Evolutionary conservation across 2,113 vertebrate genomes (phyloP).

Genomic region (Nycticryphes semicollaris): DNA sequence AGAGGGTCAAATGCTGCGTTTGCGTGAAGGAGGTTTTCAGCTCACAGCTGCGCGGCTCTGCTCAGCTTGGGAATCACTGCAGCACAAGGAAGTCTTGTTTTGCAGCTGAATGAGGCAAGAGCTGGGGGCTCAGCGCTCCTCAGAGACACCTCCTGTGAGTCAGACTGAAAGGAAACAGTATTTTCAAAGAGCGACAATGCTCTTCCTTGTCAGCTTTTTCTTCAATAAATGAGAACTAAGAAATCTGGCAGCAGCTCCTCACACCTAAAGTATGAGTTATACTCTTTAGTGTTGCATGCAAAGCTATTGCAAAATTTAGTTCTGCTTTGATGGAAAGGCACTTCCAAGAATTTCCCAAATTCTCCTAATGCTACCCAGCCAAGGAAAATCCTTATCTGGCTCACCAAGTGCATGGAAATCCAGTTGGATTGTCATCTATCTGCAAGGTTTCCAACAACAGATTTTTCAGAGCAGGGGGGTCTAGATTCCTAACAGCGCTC

Average conservation of each 20-base stretch:
- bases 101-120: background rate
- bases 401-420: background rate
- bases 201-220: background rate
- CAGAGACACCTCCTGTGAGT: background rate
- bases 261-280: background rate
- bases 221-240: background rate
- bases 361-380: background rate
- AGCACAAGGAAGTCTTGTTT: slow-evolving; percentile 28
- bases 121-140: background rate
- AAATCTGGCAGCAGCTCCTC: background rate
- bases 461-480: background rate
- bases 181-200: background rate
- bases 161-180: background rate
- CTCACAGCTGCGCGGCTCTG: background rate
- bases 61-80: background rate
- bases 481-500: background rate
- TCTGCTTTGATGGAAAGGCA: background rate
- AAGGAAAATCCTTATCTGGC: background rate
- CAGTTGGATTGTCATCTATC: background rate
- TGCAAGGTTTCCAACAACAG: background rate
- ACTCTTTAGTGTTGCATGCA: background rate
- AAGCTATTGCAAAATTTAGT: background rate
- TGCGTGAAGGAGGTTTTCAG: background rate
- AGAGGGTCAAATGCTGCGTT: background rate
- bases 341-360: background rate